Evolutionary conservation across 2,888 invertebrate genomes (phyloP).

Genomic region (Prosopocoilus inquinatus): DNA sequence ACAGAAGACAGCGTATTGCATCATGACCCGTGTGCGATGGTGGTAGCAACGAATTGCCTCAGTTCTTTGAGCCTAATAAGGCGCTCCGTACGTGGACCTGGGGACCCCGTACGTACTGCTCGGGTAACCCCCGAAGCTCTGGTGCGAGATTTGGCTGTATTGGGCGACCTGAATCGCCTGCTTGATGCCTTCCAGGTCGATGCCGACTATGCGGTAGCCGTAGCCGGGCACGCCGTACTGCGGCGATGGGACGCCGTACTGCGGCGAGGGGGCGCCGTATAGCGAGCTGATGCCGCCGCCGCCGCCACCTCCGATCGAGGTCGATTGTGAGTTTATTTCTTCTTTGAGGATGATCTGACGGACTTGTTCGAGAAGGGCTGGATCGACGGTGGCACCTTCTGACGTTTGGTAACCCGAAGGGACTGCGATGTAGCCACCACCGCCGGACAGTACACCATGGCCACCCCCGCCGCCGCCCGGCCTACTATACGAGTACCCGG

Average conservation of each 20-base stretch:
- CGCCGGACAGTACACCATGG: slow-evolving; percentile 58
- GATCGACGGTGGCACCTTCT: slow-evolving; percentile 81
- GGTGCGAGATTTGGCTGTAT: slow-evolving; percentile 68
- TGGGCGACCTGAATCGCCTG: slow-evolving; percentile 87
- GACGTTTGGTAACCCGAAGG: slow-evolving; percentile 77
- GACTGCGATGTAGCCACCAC: slow-evolving; percentile 74
- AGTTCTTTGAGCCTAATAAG: slow-evolving; percentile 45
- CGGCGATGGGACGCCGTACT: slow-evolving; percentile 68
- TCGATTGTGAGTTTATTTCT: slow-evolving; percentile 64
- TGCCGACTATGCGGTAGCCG: slow-evolving; percentile 69
- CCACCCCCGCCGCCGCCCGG: slow-evolving; percentile 58
- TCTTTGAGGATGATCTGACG: slow-evolving; percentile 82
- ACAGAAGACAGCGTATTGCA: slow-evolving; percentile 39
- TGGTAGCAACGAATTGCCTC: slow-evolving; percentile 30
- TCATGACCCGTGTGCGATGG: slow-evolving; percentile 49
- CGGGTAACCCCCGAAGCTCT: slow-evolving; percentile 53
- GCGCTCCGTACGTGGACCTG: slow-evolving; percentile 67
- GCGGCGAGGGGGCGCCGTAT: slow-evolving; percentile 60
- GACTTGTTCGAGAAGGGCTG: slow-evolving; percentile 77
- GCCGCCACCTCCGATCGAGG: slow-evolving; percentile 52
- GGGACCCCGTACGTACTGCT: slow-evolving; percentile 54
- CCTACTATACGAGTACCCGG: slow-evolving; percentile 72
- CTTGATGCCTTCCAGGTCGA: slow-evolving; percentile 81
- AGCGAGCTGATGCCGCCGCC: slow-evolving; percentile 51
- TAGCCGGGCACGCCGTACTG: slow-evolving; percentile 63